phyloP scores from a whole-genome alignment of 2,113 vertebrate species.

The Laterallus jamaicensis region DNA sequence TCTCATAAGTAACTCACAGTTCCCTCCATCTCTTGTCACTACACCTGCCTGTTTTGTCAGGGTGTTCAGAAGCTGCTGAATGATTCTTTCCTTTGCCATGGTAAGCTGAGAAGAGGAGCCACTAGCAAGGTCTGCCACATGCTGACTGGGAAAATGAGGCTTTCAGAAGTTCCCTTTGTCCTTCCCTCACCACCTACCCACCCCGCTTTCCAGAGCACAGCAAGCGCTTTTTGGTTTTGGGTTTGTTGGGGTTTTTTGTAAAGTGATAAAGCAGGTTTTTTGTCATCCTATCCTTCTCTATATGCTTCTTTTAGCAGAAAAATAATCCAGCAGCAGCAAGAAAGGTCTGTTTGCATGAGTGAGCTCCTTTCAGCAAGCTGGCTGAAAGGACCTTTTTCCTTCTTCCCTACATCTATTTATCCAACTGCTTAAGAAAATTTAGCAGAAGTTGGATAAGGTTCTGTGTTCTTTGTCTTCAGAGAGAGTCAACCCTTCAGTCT shows the following conservation, averaged over 20 bases:
- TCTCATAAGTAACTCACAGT: neutral
- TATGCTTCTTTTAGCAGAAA: conserved; percentile 30
- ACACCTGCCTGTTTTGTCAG: neutral
- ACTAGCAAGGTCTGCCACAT: conserved; percentile 44
- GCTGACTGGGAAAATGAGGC: conserved; percentile 39
- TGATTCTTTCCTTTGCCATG: neutral
- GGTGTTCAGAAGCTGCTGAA: neutral
- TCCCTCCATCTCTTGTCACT: neutral
- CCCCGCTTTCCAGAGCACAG: neutral
- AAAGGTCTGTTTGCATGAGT: neutral
- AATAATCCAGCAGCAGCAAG: neutral
- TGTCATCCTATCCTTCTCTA: neutral
- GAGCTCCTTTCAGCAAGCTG: neutral
- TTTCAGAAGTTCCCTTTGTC: conserved; percentile 42
- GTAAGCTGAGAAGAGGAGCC: conserved; percentile 44
- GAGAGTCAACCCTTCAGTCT: neutral
- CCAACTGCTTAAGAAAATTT: neutral
- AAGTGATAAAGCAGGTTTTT: conserved; percentile 6
- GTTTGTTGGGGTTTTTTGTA: neutral
- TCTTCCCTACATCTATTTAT: neutral
- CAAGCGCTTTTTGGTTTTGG: neutral
- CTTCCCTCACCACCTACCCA: neutral
- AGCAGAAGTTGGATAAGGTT: neutral
- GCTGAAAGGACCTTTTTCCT: neutral
- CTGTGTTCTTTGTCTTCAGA: neutral